Conservation (phyloP, 2,113 vertebrate species). For the Oriolus oriolus region DNA sequence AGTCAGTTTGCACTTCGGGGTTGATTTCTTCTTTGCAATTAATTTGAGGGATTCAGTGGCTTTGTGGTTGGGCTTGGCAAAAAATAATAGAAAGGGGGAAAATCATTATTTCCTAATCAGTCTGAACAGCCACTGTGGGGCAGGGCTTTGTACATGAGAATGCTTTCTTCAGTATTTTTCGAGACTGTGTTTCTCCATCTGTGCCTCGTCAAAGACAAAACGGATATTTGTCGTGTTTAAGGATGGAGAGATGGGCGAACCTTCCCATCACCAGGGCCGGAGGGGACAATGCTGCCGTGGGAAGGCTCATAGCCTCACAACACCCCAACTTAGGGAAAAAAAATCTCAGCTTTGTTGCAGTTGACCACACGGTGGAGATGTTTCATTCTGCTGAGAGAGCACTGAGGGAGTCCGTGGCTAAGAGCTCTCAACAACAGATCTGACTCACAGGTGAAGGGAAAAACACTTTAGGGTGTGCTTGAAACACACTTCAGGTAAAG, state of each 20-base stretch:
- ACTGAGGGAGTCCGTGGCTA: not conserved
- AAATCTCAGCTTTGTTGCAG: not conserved
- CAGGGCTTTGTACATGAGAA: not conserved
- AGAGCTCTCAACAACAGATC: not conserved
- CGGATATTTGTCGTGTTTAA: not conserved
- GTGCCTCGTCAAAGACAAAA: not conserved
- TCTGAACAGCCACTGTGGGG: not conserved
- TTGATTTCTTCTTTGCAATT: not conserved
- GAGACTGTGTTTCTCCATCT: not conserved
- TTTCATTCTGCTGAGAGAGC: not conserved
- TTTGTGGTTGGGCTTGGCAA: not conserved
- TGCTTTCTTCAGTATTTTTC: not conserved
- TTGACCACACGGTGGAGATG: conserved; percentile 60
- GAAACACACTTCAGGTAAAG: not conserved
- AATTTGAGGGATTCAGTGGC: not conserved
- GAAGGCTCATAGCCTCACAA: not conserved
- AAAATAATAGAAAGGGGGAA: not conserved
- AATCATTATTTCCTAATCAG: not conserved
- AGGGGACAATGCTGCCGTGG: not conserved
- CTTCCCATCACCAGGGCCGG: accelerated
- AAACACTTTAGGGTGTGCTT: not conserved
- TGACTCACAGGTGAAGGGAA: not conserved
- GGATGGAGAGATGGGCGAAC: accelerated
- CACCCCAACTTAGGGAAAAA: accelerated
- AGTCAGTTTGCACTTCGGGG: not conserved